phyloP scores from a whole-genome alignment of 2,113 vertebrate species.

The Glaucidium brasilianum region DNA sequence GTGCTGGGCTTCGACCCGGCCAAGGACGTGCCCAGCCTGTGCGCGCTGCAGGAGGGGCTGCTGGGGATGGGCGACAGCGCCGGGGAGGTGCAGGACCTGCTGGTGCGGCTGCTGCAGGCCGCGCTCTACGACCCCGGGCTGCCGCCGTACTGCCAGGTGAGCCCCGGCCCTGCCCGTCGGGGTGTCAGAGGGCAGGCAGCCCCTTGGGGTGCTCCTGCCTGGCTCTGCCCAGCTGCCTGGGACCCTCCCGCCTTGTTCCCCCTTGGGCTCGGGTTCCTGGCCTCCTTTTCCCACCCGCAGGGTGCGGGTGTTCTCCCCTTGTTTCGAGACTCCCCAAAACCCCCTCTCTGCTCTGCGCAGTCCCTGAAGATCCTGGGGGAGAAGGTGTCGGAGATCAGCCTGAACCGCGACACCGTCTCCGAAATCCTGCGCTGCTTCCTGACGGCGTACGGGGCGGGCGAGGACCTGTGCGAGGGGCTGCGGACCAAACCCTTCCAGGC shows the following conservation, averaged over 20 bases:
- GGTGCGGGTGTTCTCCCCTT: no score
- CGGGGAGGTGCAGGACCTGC: conserved; percentile 86
- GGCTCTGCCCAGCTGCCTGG: background rate
- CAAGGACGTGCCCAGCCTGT: conserved; percentile 88
- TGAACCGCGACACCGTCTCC: conserved; percentile 88
- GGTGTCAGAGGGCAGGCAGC: no score
- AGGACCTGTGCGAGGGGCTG: conserved; percentile 82
- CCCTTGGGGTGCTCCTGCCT: background rate
- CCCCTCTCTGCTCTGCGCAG: conserved; percentile 54
- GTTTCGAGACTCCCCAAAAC: background rate
- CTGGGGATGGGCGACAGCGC: conserved; percentile 83
- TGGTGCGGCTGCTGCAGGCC: conserved; percentile 83
- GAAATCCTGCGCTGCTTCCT: conserved; percentile 92
- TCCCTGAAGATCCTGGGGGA: conserved; percentile 95
- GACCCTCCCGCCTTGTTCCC: background rate
- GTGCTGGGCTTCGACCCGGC: conserved; percentile 86
- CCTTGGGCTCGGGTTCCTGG: background rate
- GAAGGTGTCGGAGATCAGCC: conserved; percentile 87
- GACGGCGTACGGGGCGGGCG: conserved; percentile 83
- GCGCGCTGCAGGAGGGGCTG: conserved; percentile 89
- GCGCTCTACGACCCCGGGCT: conserved; percentile 90
- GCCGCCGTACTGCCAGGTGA: conserved; percentile 87
- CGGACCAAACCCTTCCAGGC: conserved; percentile 91
- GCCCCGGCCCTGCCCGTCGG: background rate
- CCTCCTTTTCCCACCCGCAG: background rate